phyloP scores from a whole-genome alignment of 2,888 invertebrate species.

The Congeria kusceri region DNA sequence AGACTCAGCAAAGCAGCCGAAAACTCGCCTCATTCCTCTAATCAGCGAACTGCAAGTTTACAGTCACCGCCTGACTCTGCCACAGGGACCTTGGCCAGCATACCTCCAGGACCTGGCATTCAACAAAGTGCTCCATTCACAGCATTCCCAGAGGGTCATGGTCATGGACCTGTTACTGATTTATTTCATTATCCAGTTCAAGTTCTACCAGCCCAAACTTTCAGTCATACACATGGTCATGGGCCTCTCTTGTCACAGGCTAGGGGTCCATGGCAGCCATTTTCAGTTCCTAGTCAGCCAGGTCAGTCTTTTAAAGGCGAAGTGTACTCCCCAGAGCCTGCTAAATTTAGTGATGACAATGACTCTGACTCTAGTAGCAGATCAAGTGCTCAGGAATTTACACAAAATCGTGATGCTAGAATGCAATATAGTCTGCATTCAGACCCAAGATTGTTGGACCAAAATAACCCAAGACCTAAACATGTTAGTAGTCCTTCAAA shows the following conservation, averaged over 20 bases:
- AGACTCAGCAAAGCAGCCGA: slow-evolving; percentile 4
- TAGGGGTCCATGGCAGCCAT: background rate
- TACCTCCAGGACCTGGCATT: background rate
- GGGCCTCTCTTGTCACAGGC: background rate
- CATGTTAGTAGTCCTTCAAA: too few relatives aligned
- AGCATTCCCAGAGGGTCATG: background rate
- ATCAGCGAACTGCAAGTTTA: background rate
- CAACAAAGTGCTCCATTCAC: background rate
- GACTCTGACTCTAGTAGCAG: slow-evolving; percentile 52
- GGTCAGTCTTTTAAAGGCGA: slow-evolving; percentile 42
- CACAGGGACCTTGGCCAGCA: background rate
- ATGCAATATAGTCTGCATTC: background rate
- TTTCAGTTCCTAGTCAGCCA: background rate
- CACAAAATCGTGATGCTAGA: slow-evolving; percentile 28
- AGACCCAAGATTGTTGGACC: background rate
- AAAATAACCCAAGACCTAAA: too few relatives aligned
- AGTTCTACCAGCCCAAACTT: background rate
- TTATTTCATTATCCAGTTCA: background rate
- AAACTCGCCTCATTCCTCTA: slow-evolving; percentile 1
- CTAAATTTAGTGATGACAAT: slow-evolving; percentile 52
- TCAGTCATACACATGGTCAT: background rate
- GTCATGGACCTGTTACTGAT: slow-evolving; percentile 4
- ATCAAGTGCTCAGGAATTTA: slow-evolving; percentile 34
- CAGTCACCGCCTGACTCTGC: background rate
- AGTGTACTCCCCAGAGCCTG: slow-evolving; percentile 46